Evolutionary conservation across 2,888 invertebrate genomes (phyloP), one percentile per base, ranked within the genome.

Genomic region (Eupithecia centaureata): DNA sequence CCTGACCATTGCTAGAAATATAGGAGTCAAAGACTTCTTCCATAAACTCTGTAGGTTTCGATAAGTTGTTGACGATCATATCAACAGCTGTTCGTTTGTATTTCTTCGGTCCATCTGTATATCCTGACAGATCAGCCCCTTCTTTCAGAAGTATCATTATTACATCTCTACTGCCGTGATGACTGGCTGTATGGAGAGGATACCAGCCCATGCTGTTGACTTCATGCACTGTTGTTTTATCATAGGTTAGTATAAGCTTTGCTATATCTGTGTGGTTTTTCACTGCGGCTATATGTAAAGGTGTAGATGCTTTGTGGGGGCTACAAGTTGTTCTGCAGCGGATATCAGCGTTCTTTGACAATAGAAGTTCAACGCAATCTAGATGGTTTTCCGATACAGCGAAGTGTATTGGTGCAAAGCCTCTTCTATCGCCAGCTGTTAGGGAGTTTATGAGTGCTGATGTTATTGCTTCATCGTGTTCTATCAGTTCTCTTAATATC

Each of bases 121-220:
- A 84, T 0, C 86, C 85, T 13, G 93, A 90, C 10, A 93, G 74
- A 71, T 94, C 92, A 2, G 91, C 93, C 10, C 94, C 94, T 81
- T 92, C 89, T 73, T 84, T 81, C 4, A 93, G 77, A 25, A 94
- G 77, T 8, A 90, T 65, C 0, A 77, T 78, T 58, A 95, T 94
- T 60, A 95, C 94, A 69, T 95, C 94, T 76, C 94, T 92, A 72
- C 95, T 94, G 0, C 95, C 95, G 72, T 94, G 91, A 65, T 93
- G 91, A 56, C 94, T 94, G 3, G 94, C 94, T 3, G 90, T 79
- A 61, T 94, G 94, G 33, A 94, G 79, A 15, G 94, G 84, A 65
- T 78, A 81, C 83, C 83, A 84, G 0, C 83, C 83, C 79, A 83
- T 83, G 64, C 84, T 85, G 63, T 91, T 90, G 0, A 91, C 91